Evolutionary conservation across 2,888 invertebrate species (phyloP).

Genomic region (Eristalis intricaria): DNA sequence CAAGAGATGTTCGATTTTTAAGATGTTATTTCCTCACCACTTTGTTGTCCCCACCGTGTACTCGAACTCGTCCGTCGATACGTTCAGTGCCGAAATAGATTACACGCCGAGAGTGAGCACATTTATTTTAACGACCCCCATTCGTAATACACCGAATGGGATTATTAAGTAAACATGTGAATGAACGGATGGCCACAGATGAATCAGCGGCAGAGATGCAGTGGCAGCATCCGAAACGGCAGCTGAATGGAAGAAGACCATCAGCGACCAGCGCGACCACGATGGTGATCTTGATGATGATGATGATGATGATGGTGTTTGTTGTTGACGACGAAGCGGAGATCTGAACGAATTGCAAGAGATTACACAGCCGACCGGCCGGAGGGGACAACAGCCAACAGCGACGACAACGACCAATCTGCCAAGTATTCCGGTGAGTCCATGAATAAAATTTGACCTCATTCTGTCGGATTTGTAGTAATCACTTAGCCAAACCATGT

Average conservation of each 20-base stretch:
- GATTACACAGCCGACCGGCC: constrained; percentile 38
- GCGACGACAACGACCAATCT: constrained; percentile 45
- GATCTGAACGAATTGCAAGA: constrained; percentile 35
- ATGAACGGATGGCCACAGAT: constrained; percentile 9
- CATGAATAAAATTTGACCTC: constrained; percentile 71
- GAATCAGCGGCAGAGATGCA: constrained; percentile 8
- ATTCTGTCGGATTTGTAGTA: constrained; percentile 70
- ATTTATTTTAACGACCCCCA: constrained; percentile 71
- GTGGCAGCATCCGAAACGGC: constrained; percentile 23
- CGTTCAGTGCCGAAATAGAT: constrained; percentile 53
- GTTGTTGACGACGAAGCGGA: not conserved
- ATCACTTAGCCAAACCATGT: constrained; percentile 51
- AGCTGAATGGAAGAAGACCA: constrained; percentile 33
- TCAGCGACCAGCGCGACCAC: not conserved
- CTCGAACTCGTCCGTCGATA: too few relatives aligned
- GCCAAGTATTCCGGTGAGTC: constrained; percentile 57
- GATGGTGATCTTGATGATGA: not conserved
- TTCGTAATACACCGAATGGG: constrained; percentile 71
- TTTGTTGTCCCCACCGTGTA: constrained; percentile 7
- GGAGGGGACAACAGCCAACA: constrained; percentile 23
- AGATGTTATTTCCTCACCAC: constrained; percentile 63
- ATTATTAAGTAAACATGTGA: constrained; percentile 66
- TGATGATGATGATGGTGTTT: not conserved
- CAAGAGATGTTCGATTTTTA: constrained; percentile 61
- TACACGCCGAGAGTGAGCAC: constrained; percentile 68